Base-by-base conservation (phyloP, 92 coral and sea anemone species). In the Zoanthus solanderi region DNA sequence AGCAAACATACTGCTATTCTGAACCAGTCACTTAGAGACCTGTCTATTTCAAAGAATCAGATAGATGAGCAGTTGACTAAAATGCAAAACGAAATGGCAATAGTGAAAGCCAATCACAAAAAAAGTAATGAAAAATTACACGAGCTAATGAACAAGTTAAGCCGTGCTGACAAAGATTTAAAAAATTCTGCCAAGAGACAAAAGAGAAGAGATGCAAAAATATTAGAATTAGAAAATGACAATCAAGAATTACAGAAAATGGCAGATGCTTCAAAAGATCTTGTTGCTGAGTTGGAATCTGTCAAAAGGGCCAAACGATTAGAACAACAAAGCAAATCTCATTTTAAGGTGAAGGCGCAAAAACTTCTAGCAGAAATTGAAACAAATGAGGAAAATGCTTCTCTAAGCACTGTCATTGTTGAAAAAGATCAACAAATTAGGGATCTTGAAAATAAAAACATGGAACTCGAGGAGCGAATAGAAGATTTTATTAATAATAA, bases 371-470 rank as follows among this genome's bases (percentile, higher is more conserved):
- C 78, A 73, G 10, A 73, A 73, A 73, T 73, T 73, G 29, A 42
- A 15, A 42, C 78, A 73, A 42, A 73, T 73, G 54, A 73, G 54
- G 29, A 73, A 73, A 73, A 14, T 37, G 29, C 78, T 73, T 73
- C 78, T 73, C 78, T 73, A 73, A 73, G 4, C 78, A 73, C 29
- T 42, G 57, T 73, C 56, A 42, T 73, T 73, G 54, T 15, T 73
- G 61, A 84, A 67, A 71, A 84, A 84, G 66, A 84, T 69, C 45
- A 84, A 46, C 66, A 84, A 50, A 84, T 84, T 47, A 71, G 61
- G 78, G 79, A 52, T 71, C 79, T 84, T 44, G 88, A 68, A 84
- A 71, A 84, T 84, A 63, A 84, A 84, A 84, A 72, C 58, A 71
- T 71, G 73, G 74, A 60, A 30, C 78, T 82, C 37, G 86, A 82